These are phyloP conservation scores for Numida meleagris DNA, from an alignment of 2,113 vertebrate species.

Conservation along the genomic window DNA sequence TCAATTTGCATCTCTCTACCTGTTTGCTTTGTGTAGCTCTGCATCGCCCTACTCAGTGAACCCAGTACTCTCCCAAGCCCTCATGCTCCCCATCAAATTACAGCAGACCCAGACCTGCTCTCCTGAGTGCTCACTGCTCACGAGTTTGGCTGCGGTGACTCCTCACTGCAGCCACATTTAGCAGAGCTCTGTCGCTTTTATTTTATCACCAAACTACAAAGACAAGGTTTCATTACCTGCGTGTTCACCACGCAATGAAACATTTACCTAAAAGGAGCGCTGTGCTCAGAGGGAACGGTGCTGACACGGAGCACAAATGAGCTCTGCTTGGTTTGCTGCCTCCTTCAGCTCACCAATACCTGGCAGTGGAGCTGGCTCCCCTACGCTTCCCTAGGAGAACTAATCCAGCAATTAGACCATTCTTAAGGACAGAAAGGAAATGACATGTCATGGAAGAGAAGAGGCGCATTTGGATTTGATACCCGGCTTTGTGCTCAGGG, in stretches of 20 bases:
- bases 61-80: background rate
- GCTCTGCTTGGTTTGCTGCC: background rate
- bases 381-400: background rate
- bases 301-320: background rate
- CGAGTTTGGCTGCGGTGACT: background rate
- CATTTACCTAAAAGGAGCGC: background rate
- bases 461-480: background rate
- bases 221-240: background rate
- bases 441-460: background rate
- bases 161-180: background rate
- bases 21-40: background rate
- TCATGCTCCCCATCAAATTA: background rate
- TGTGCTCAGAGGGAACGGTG: background rate
- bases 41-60: background rate
- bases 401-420: background rate
- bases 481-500: background rate
- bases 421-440: background rate
- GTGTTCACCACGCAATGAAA: background rate
- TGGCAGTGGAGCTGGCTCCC: background rate
- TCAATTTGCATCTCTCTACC: background rate
- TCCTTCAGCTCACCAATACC: background rate
- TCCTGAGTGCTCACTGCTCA: rapidly evolving
- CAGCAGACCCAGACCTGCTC: background rate
- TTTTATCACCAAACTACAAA: background rate
- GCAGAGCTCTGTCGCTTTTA: background rate